Percentiles rank a stretch among this genome's conserved stretches.
These are phyloP conservation scores for Thereuonema tuberculata DNA, from an alignment of 1,140 invertebrate genomes.

Conservation along the genomic window DNA sequence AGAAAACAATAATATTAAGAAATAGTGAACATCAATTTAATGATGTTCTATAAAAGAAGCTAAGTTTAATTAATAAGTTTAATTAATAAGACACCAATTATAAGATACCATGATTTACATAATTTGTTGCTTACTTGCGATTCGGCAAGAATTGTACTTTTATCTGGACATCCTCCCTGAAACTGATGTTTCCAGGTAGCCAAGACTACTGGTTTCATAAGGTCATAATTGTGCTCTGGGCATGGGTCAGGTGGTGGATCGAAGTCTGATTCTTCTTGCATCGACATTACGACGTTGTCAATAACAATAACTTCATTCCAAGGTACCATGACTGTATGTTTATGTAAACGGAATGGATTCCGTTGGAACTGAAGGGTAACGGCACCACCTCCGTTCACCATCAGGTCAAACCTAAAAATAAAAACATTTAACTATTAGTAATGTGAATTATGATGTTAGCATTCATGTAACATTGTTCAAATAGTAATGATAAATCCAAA, in stretches of 20 bases:
- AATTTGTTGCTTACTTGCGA: conserved; percentile 53
- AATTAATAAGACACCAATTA: too few relatives aligned
- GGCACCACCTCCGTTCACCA: conserved; percentile 93
- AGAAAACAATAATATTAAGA: too few relatives aligned
- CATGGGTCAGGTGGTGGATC: conserved; percentile 47
- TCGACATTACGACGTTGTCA: conserved; percentile 70
- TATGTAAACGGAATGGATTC: conserved; percentile 75
- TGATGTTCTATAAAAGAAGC: too few relatives aligned
- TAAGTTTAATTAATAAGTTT: too few relatives aligned
- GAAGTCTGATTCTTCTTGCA: conserved; percentile 54
- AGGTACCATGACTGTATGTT: conserved; percentile 82
- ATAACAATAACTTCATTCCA: conserved; percentile 95
- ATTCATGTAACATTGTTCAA: too few relatives aligned
- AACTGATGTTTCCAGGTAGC: conserved; percentile 95
- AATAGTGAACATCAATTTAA: too few relatives aligned
- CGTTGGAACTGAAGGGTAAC: conserved; percentile 87
- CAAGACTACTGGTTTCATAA: conserved; percentile 83
- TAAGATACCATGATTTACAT: too few relatives aligned
- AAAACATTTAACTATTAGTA: too few relatives aligned
- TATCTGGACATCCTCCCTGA: conserved; percentile 84
- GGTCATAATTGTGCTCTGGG: conserved; percentile 77
- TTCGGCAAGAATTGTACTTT: conserved; percentile 75
- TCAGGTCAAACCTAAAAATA: conserved; percentile 70
- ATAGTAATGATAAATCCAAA: too few relatives aligned
- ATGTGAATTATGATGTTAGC: too few relatives aligned